Percentiles rank a stretch among this genome's conserved stretches.
Conservation (phyloP, 2,797 vertebrate genomes). For the Echiichthys vipera region DNA sequence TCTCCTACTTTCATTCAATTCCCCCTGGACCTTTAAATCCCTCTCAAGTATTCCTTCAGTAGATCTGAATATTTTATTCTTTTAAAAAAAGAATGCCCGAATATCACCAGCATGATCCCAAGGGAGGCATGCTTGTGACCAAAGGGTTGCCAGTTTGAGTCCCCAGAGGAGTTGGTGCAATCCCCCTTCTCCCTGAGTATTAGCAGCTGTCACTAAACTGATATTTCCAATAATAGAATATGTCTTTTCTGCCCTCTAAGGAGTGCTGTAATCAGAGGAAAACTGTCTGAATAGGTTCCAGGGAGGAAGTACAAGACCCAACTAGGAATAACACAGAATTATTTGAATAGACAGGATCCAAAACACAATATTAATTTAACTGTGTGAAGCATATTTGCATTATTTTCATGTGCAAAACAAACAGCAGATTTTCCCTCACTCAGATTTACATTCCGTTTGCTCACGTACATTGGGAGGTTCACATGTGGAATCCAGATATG, state of each 20-base stretch:
- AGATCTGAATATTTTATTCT: constrained; percentile 2
- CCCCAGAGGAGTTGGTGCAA: background rate
- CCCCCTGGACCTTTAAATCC: background rate
- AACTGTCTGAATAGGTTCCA: background rate
- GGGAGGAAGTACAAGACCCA: background rate
- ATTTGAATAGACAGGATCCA: background rate
- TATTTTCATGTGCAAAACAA: constrained; percentile 11
- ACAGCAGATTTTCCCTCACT: background rate
- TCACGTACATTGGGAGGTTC: background rate
- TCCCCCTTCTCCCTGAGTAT: background rate
- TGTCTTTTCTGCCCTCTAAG: background rate
- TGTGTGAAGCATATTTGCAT: background rate
- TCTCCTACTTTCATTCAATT: background rate
- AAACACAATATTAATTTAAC: constrained; percentile 4
- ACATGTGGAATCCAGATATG: background rate
- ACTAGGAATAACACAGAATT: background rate
- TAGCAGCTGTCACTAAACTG: background rate
- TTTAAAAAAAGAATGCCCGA: background rate
- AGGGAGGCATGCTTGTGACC: background rate
- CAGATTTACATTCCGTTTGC: background rate
- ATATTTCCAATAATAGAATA: background rate
- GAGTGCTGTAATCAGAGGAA: background rate
- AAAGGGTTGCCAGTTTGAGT: constrained; percentile 4
- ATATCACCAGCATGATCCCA: background rate
- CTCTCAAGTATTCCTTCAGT: background rate